Evolutionary conservation across 2,797 vertebrate genomes (phyloP), one percentile per base, ranked within the genome.

Genomic region (Coluber constrictor): DNA sequence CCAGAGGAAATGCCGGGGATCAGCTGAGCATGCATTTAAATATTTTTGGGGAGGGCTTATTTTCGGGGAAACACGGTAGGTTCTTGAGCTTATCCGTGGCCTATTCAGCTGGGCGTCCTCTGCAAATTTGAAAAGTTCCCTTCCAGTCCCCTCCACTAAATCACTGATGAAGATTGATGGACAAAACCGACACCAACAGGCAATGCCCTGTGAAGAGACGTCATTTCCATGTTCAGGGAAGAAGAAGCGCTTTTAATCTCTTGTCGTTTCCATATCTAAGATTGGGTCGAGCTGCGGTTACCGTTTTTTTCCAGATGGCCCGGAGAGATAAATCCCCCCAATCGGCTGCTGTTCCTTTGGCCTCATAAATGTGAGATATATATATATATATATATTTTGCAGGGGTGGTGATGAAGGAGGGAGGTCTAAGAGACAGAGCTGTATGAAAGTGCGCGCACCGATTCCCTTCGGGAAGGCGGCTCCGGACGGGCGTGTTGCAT

Each of bases 401-500:
- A 2, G 74, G 87, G 20, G 89, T 18, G 51, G 13, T 43, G 0
- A 88, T 11, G 60, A 61, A 61, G 90, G n/a, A 5, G 74, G 93
- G 93, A 70, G 90, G 92, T 93, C 90, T 8, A 90, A 94, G 94
- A 7, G 16, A 90, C 10, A 11, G 56, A 51, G 83, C 51, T 27
- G 74, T 57, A 63, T 2, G 93, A 96, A 91, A 70, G 88, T 27
- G 47, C 87, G 61, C 94, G 61, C 95, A 55, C 54, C 60, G 56
- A 87, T 87, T 88, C 96, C 96, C 95, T 95, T 96, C 93, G 94
- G 96, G 96, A 32, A 29, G 92, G 90, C n/a, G 6, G n/a, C 60
- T 61, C 18, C 96, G 95, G 97, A 95, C 94, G 95, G 96, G 96
- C 10, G 1, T 91, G 5, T 95, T 92, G 29, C 96, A 97, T 97